Evolutionary conservation across 2,888 invertebrate species (phyloP).

Genomic region (Macrosoma leucophasiata): DNA sequence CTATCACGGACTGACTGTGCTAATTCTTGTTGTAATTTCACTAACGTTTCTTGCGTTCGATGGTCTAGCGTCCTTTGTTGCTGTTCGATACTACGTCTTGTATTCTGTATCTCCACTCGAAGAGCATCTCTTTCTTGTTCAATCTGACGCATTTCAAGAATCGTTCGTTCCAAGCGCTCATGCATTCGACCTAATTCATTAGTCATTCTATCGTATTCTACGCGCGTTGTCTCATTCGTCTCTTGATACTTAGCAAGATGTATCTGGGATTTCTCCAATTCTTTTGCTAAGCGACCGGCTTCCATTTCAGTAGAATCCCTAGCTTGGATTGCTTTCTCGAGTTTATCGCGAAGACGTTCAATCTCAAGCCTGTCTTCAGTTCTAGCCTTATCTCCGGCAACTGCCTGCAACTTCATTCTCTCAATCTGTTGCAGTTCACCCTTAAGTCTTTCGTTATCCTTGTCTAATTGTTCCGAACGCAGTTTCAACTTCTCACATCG

Average conservation of each 20-base stretch:
- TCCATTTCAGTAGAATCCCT: slow-evolving; percentile 90
- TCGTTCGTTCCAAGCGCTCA: slow-evolving; percentile 85
- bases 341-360: slow-evolving; percentile 88
- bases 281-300: slow-evolving; percentile 88
- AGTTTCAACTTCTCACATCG: slow-evolving; percentile 89
- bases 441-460: slow-evolving; percentile 70
- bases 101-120: slow-evolving; percentile 80
- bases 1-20: slow-evolving; percentile 82
- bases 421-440: slow-evolving; percentile 80
- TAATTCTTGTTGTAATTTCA: slow-evolving; percentile 83
- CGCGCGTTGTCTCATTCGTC: slow-evolving; percentile 86
- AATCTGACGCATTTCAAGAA: slow-evolving; percentile 80
- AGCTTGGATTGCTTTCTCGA: slow-evolving; percentile 88
- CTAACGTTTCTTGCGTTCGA: slow-evolving; percentile 82
- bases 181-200: slow-evolving; percentile 88
- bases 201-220: slow-evolving; percentile 90
- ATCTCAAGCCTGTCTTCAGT: slow-evolving; percentile 85
- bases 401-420: slow-evolving; percentile 81
- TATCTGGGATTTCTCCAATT: slow-evolving; percentile 89
- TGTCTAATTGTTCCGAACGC: slow-evolving; percentile 81
- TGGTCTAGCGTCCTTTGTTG: slow-evolving; percentile 80
- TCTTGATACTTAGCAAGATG: slow-evolving; percentile 90
- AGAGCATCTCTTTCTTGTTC: slow-evolving; percentile 85
- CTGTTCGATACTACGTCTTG: slow-evolving; percentile 78
- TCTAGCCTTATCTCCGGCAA: slow-evolving; percentile 78